phyloP scores from a whole-genome alignment of 2,888 invertebrate genomes.

The Saturnia japonica region DNA sequence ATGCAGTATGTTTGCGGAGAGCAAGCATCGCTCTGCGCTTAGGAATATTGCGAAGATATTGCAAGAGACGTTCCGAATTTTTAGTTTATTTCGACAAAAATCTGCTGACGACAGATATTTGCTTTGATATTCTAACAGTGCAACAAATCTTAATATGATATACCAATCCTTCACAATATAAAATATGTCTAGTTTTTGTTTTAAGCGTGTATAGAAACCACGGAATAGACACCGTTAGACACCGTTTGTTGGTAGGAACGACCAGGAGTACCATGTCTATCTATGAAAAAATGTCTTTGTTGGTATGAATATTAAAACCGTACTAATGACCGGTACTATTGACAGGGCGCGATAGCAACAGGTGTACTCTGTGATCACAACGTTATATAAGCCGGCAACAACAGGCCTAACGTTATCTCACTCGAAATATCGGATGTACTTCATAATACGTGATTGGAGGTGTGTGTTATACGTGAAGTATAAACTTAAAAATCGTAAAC shows the following conservation, averaged over 20 bases:
- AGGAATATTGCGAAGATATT: neutral
- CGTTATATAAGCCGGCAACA: neutral
- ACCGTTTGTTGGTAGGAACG: neutral
- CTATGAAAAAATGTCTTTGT: too few species aligned
- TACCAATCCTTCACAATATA: neutral
- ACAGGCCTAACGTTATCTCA: too few species aligned
- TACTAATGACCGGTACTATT: too few species aligned
- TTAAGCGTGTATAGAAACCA: neutral
- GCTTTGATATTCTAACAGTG: neutral
- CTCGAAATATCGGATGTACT: too few species aligned
- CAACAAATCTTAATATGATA: neutral
- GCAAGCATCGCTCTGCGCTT: conserved; percentile 4
- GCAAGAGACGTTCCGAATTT: neutral
- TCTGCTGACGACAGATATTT: neutral
- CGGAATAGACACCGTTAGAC: neutral
- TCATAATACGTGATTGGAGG: too few species aligned
- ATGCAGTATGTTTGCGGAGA: neutral
- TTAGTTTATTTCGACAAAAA: neutral
- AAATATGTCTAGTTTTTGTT: neutral
- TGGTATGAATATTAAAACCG: too few species aligned
- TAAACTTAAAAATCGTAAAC: too few species aligned
- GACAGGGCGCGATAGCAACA: too few species aligned
- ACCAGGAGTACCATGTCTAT: too few species aligned
- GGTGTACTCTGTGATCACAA: neutral
- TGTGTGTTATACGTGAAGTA: too few species aligned